Percentiles rank a stretch among this genome's conserved stretches.
Conservation (phyloP, 2,113 vertebrate genomes). For the Bubalus kerabau region DNA sequence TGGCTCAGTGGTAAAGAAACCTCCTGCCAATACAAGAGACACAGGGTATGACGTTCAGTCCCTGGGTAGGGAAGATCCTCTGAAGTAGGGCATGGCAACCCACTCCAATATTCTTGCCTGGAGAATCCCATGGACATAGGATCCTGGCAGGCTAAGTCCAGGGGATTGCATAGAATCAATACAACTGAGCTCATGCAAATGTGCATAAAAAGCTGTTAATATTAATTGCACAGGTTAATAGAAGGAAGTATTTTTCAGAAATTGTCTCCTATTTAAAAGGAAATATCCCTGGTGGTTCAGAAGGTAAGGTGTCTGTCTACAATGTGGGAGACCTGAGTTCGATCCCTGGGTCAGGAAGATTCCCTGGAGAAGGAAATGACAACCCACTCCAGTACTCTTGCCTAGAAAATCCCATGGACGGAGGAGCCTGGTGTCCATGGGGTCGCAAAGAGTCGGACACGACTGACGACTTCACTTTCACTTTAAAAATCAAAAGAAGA, state of each 20-base stretch:
- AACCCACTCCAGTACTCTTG: no score
- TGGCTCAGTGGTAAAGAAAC: not conserved
- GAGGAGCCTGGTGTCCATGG: no score
- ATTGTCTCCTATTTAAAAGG: not conserved
- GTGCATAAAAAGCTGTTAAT: not conserved
- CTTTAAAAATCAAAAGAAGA: not conserved
- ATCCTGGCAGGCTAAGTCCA: not conserved
- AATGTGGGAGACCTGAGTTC: no score
- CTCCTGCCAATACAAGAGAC: not conserved
- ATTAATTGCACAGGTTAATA: not conserved
- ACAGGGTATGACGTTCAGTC: not conserved
- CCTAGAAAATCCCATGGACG: no score
- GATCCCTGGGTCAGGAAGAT: no score
- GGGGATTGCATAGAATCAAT: not conserved
- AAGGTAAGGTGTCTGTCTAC: no score
- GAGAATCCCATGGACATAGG: not conserved
- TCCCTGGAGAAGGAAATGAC: no score
- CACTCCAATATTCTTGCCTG: not conserved
- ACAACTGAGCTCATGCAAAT: not conserved
- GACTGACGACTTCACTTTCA: no score
- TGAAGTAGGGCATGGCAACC: not conserved
- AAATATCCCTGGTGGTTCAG: not conserved
- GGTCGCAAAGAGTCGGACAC: no score
- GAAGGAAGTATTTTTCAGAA: not conserved
- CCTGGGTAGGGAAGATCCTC: not conserved